Base-by-base conservation (phyloP, 2,888 invertebrate genomes). In the Herminia tarsipennalis region DNA sequence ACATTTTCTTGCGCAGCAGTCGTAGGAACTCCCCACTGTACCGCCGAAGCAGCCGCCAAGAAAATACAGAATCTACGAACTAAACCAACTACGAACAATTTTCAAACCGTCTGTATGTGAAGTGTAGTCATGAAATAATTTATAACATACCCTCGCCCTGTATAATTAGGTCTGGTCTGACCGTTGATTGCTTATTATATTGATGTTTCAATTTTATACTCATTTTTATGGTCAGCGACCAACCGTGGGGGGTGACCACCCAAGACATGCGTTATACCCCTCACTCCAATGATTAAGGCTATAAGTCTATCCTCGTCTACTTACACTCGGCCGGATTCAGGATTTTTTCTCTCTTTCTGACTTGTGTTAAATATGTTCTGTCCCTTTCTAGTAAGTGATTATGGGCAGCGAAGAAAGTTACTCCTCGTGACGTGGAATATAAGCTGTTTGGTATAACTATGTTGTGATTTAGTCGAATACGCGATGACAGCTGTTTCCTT, bases 171-270 rank as follows among this genome's bases (percentile, higher is more conserved):
- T 70, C 77, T 75, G 81, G 76, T 70, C 79, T 72, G 71, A 68
- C 69, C 72, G 85, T 83, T 91, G 90, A 90, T 91, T 91, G 89
- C 90, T 89, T 91, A 91, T 91, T 90, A 90, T 91, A 90, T 91
- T 91, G 91, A 91, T 91, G 91, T 90, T 90, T 91, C 90, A 91
- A 91, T 91, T 91, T 91, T 91, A 90, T 89, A 88, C 86, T 83
- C 88, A 91, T 91, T 91, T 90, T 91, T 91, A 91, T 90, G 91
- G 90, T 86, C 92, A 92, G 91, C 86, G 91, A 78, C 90, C 92
- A 90, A 86, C 89, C 80, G 84, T 92, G 89, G 91, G 92, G 92
- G 92, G 92, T 92, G 92, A 84, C 91, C 92, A 91, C 91, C 91
- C 92, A 89, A 77, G 83, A 78, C 49, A 81, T 56, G 51, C 54